phyloP scores from a whole-genome alignment of 37 sponge, comb jelly and placozoan species.

The Spongilla lacustris region DNA sequence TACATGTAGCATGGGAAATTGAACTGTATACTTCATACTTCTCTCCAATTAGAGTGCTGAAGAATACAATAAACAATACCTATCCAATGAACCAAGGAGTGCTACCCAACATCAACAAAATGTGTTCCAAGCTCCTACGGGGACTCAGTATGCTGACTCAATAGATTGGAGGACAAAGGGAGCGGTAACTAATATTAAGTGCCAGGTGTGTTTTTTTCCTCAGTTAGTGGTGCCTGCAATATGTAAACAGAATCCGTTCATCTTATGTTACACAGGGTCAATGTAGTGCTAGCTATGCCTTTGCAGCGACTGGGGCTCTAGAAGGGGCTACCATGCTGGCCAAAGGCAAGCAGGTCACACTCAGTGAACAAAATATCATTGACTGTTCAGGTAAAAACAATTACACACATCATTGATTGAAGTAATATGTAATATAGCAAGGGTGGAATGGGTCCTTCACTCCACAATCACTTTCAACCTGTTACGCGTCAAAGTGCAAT shows the following conservation, averaged over 20 bases:
- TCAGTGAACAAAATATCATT: conserved; percentile 87
- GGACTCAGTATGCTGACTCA: conserved; percentile 6
- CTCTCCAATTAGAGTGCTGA: conserved; percentile 24
- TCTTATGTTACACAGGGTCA: conserved; percentile 37
- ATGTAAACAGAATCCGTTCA: background rate
- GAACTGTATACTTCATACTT: too few relatives aligned
- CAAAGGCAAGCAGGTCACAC: conserved; percentile 39
- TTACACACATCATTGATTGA: conserved; percentile 66
- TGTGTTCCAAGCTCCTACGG: background rate
- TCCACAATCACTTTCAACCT: background rate
- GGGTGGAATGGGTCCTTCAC: too few relatives aligned
- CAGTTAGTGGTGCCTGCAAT: background rate
- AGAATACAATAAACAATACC: conserved; percentile 34
- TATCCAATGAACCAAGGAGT: conserved; percentile 4
- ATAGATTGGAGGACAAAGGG: conserved; percentile 49
- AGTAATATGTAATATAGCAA: conserved; percentile 83
- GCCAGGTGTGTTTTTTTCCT: conserved; percentile 57
- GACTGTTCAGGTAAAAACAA: conserved; percentile 87
- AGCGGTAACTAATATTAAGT: conserved; percentile 71
- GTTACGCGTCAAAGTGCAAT: too few relatives aligned
- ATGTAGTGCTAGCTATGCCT: conserved; percentile 68
- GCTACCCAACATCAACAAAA: background rate
- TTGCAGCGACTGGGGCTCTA: conserved; percentile 59
- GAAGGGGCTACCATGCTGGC: conserved; percentile 69
- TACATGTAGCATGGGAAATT: background rate